A percentile compares a stretch with the other conserved stretches of the same genome.
phyloP scores from a whole-genome alignment of 2,797 vertebrate genomes.

The Poeciliopsis infans region DNA sequence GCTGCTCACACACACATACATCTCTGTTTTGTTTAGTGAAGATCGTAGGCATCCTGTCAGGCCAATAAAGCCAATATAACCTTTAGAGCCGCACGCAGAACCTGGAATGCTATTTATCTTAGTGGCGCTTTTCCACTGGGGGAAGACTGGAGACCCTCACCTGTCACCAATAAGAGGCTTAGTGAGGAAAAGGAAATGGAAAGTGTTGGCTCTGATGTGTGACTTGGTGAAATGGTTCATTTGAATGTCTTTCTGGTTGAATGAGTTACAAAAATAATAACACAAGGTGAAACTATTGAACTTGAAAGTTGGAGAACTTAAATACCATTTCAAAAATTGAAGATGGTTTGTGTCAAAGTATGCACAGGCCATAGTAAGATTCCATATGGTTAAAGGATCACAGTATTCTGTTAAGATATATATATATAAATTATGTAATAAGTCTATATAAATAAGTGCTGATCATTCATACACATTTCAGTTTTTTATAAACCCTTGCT shows the following conservation, averaged over 20 bases:
- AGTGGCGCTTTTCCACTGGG: conserved; percentile 56
- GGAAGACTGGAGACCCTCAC: conserved; percentile 37
- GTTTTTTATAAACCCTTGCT: neutral
- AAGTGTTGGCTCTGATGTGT: conserved; percentile 6
- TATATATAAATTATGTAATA: too few species aligned
- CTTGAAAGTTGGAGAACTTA: neutral
- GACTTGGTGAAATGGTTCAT: neutral
- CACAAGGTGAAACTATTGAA: neutral
- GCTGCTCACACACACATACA: conserved; percentile 49
- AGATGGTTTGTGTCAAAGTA: too few species aligned
- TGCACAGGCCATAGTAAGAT: neutral
- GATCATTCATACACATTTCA: too few species aligned
- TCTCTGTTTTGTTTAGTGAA: conserved; percentile 70
- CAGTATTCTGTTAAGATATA: neutral
- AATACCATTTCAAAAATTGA: neutral
- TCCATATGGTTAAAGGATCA: neutral
- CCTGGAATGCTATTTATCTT: conserved; percentile 71
- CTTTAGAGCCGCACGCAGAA: conserved; percentile 60
- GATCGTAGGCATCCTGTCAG: conserved; percentile 59
- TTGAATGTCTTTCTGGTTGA: neutral
- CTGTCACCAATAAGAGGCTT: conserved; percentile 28
- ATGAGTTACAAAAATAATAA: neutral
- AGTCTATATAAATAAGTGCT: too few species aligned
- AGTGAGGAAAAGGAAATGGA: conserved; percentile 1
- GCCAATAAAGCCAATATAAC: conserved; percentile 72